Conservation (phyloP, 1,140 invertebrate genomes). For the Leptopilina clavipes region DNA sequence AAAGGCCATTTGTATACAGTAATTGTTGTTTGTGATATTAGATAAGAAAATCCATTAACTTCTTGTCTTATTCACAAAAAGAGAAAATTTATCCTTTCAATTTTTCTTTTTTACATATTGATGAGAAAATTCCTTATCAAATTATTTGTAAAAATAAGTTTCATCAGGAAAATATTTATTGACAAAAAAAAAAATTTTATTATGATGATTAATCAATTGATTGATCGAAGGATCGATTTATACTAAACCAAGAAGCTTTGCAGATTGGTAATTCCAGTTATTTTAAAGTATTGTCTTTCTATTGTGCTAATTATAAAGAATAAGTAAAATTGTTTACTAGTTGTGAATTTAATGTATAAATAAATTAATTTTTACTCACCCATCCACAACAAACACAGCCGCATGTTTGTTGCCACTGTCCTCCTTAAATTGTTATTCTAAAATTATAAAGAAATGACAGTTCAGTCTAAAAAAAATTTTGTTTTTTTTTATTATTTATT, state of each 20-base stretch:
- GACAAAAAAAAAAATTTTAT: no score
- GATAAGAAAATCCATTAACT: slow-evolving; percentile 36
- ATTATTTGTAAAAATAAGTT: no score
- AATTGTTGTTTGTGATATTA: slow-evolving; percentile 22
- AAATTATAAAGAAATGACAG: slow-evolving; percentile 39
- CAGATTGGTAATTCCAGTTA: no score
- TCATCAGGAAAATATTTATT: no score
- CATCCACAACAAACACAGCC: slow-evolving; percentile 67
- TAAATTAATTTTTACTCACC: slow-evolving; percentile 55
- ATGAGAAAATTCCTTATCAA: slow-evolving; percentile 51
- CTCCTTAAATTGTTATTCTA: slow-evolving; percentile 56
- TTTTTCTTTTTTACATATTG: slow-evolving; percentile 34
- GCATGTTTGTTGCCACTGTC: slow-evolving; percentile 65
- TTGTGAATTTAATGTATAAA: not conserved
- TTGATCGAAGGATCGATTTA: no score
- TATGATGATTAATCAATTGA: no score
- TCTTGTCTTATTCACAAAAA: slow-evolving; percentile 27
- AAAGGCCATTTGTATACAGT: not conserved
- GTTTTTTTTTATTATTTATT: slow-evolving; percentile 15
- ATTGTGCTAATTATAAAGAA: no score
- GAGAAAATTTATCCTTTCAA: slow-evolving; percentile 41
- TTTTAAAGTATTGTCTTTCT: no score
- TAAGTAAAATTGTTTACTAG: not conserved
- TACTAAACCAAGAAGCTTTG: no score
- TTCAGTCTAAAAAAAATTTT: not conserved